A percentile compares a stretch with the other conserved stretches of the same genome.
These are phyloP conservation scores for Clinocottus analis DNA, from an alignment of 2,113 vertebrate genomes.

Conservation along the genomic window DNA sequence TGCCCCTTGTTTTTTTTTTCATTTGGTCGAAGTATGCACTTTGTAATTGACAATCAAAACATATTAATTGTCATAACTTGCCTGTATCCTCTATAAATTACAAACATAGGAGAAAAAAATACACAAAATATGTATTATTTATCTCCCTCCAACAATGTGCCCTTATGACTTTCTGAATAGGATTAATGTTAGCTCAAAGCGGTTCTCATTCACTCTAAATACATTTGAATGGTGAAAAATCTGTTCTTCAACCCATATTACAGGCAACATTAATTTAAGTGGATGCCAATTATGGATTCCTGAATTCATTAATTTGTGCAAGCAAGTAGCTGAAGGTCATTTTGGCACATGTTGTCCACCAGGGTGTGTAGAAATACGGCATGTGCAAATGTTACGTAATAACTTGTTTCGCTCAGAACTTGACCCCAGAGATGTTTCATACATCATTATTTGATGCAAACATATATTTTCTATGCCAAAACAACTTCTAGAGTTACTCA, in stretches of 20 bases:
- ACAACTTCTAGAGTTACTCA: no score
- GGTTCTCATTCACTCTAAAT: background rate
- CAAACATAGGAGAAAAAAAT: background rate
- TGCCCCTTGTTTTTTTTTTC: background rate
- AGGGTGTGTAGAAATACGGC: background rate
- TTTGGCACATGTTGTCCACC: conserved; percentile 5
- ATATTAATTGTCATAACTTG: background rate
- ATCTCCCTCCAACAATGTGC: background rate
- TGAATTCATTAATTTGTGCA: background rate
- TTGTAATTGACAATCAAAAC: background rate
- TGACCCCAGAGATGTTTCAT: background rate
- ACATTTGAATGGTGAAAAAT: background rate
- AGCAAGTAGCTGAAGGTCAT: background rate
- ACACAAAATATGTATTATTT: background rate
- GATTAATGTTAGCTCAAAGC: background rate
- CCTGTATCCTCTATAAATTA: background rate
- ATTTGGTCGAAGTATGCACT: background rate
- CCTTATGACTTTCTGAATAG: background rate
- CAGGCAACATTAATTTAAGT: background rate
- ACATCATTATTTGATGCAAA: background rate
- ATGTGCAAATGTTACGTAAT: background rate
- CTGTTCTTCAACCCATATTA: background rate
- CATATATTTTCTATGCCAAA: no score
- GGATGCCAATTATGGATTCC: background rate
- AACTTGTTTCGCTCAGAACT: background rate